Evolutionary conservation across 1,140 invertebrate genomes (phyloP), one percentile per base, ranked within the genome.

Genomic region (Araneus ventricosus): DNA sequence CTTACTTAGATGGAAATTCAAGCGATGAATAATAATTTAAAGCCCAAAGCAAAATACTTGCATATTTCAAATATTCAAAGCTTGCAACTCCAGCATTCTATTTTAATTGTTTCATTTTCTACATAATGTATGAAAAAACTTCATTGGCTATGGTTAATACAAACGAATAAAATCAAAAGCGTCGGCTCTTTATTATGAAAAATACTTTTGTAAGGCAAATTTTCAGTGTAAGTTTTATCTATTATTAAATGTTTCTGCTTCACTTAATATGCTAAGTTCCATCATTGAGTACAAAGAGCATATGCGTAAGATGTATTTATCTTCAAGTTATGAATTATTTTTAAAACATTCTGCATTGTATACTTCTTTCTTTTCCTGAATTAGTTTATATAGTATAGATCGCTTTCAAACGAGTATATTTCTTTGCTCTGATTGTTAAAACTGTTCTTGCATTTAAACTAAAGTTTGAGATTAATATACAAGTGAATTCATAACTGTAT

Each of bases 101-200:
- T 20, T 67, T 75, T 75, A 37, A 75, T 75, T 75, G 70, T 37
- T 37, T 75, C 70, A 75, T 37, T 75, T 67, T 22, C 30, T 37
- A 34, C 70, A 75, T 75, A 37, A 75, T 75, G 6, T 75, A 75
- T 37, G 70, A 37, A 75, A 17, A 70, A 17, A 70, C 30, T 30
- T 34, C 17, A 75, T 34, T 75, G 27, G 30, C 67, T 75, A 34
- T 5, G 30, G 14, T 75, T 30, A 75, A 34, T 30, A 20, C 30
- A 75, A 75, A 75, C 27, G 70, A 34, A 34, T 34, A 75, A 37
- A 34, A 75, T 75, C 17, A 75, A 20, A 67, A 75, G 30, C 3
- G 34, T 27, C 1, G n/a, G 8, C 20, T 20, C 34, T 75, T 75
- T 75, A 4, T 75, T 75, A 37, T 34, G 30, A 75, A 75, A 34